These are phyloP conservation scores for Embidobia sp. DNA, from an alignment of 2,888 invertebrate genomes.

Conservation along the genomic window DNA sequence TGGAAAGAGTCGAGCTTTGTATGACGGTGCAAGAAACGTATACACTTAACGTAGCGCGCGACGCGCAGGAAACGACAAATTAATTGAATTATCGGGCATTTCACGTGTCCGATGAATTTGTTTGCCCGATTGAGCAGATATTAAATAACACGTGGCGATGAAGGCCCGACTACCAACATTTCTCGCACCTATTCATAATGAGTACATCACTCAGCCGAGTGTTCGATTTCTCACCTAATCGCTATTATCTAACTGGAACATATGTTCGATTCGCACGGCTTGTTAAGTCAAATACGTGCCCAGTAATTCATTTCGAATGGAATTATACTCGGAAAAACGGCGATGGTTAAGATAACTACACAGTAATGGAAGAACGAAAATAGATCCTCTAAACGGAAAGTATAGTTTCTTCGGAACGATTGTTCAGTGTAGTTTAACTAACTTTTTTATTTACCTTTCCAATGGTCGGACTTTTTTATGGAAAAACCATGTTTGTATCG, in stretches of 20 bases:
- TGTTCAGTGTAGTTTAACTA: too few species aligned
- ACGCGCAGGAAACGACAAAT: conserved; percentile 15
- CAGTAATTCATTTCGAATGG: too few species aligned
- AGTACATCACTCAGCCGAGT: conserved; percentile 23
- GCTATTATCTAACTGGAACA: conserved; percentile 49
- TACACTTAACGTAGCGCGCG: conserved; percentile 18
- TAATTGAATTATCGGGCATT: conserved; percentile 19
- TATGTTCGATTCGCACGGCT: conserved; percentile 39
- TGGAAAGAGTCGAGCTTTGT: conserved; percentile 31
- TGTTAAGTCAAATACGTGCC: conserved; percentile 1
- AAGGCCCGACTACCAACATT: conserved; percentile 15
- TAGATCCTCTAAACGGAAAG: too few species aligned
- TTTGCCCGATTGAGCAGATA: conserved; percentile 22
- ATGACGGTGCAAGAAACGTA: conserved; percentile 25
- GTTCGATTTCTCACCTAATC: conserved; percentile 54
- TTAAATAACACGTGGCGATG: conserved; percentile 3
- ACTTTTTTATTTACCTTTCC: too few species aligned
- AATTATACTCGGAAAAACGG: too few species aligned
- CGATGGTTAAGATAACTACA: too few species aligned
- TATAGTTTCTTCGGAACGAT: too few species aligned
- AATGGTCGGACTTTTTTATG: too few species aligned
- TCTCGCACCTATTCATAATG: conserved; percentile 20
- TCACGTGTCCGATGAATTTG: conserved; percentile 19
- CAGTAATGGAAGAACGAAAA: too few species aligned
- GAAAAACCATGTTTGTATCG: too few species aligned